Base-by-base conservation (phyloP, 1,140 invertebrate species). In the Ladona fulva region DNA sequence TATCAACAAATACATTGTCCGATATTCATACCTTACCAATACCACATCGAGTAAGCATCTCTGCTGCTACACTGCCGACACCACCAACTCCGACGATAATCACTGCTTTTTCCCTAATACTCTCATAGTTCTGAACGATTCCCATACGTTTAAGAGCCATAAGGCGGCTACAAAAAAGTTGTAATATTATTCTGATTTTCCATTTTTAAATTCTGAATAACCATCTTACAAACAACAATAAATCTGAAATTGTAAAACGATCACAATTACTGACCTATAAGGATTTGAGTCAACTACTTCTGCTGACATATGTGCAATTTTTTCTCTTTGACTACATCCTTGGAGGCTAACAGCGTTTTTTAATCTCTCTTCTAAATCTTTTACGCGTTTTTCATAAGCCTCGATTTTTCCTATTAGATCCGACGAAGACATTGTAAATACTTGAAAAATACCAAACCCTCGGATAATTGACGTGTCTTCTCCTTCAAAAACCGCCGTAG, bases 131-230 rank as follows among this genome's bases (percentile, higher is more conserved):
- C 80, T 99, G 90, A 1, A 99, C 98, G 82, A 99, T 99, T 73
- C 98, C 98, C 98, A 99, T 99, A 81, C 96, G 87, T 84, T 99
- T 97, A 74, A 99, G 86, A 0, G 97, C 98, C 97, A 99, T 99
- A 3, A 99, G 86, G 29, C 98, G 96, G 88, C 97, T 97, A 81
- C 66, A 89, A 87, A 77, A 78, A 44, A 74, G 80, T 79, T 25
- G 74, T 11, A 74, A 75, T 3, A 6, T 75, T 75, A 22, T 14
- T 14, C 3, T 24, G 3, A 37, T 6, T 7, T 25, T 1, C 5
- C 1, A 24, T 24, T 7, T 7, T 37, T 25, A 37, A 1, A 25
- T 16, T 37, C 1, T 8, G 8, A 37, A 37, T 37, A n/a, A 37
- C 8, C 8, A 8, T 37, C 29, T 37, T 37, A 8, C 29, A 1